Conservation (phyloP, 2,888 invertebrate genomes). For the Encarsia formosa region DNA sequence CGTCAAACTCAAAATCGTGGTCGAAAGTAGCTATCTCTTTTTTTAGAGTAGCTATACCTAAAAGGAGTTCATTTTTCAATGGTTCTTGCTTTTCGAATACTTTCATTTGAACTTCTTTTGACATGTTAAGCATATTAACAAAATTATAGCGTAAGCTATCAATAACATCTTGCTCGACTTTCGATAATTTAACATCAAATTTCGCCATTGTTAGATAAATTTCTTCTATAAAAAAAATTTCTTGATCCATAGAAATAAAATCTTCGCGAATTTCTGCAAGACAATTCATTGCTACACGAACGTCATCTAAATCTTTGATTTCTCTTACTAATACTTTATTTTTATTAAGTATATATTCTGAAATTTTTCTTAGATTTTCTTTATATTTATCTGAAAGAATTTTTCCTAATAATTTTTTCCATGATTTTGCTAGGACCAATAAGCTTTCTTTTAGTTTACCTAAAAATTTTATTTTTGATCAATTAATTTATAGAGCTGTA, state of each 20-base stretch:
- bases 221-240: conserved; percentile 72
- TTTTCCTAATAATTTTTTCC: conserved; percentile 72
- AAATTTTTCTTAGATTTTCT: conserved; percentile 65
- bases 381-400: conserved; percentile 67
- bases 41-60: conserved; percentile 65
- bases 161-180: conserved; percentile 75
- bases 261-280: conserved; percentile 71
- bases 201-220: conserved; percentile 69
- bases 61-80: conserved; percentile 66
- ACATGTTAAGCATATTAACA: conserved; percentile 67
- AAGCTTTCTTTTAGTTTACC: conserved; percentile 65
- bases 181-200: conserved; percentile 65
- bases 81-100: conserved; percentile 74
- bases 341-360: conserved; percentile 73
- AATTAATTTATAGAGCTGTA: too few relatives aligned
- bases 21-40: conserved; percentile 68
- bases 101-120: conserved; percentile 66
- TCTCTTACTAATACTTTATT: conserved; percentile 66
- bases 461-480: conserved; percentile 35
- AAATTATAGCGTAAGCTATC: conserved; percentile 76
- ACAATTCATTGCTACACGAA: conserved; percentile 76
- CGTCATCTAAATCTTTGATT: conserved; percentile 75
- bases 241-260: conserved; percentile 76
- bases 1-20: conserved; percentile 67
- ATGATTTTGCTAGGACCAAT: conserved; percentile 70